Evolutionary conservation across 2,797 vertebrate genomes (phyloP).

Genomic region (Babyrousa celebensis): DNA sequence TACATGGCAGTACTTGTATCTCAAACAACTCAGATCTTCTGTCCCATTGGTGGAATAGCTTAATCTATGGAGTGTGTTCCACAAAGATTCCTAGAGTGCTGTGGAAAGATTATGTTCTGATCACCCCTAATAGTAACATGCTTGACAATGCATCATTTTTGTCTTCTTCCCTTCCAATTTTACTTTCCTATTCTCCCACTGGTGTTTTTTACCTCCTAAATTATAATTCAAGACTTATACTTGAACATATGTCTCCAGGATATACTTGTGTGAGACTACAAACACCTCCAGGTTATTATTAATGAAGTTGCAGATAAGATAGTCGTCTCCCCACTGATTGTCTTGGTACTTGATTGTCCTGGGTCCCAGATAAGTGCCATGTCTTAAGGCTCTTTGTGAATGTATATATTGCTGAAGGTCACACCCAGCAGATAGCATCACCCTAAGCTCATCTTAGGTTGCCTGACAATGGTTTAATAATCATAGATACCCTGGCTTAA

Average conservation of each 20-base stretch:
- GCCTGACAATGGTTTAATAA: neutral
- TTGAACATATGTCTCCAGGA: constrained; percentile 46
- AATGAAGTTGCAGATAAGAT: neutral
- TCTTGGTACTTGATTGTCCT: neutral
- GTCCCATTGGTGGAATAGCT: neutral
- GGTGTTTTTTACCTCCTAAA: constrained; percentile 20
- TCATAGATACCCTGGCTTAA: constrained; percentile 26
- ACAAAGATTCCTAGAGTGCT: neutral
- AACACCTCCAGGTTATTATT: constrained; percentile 19
- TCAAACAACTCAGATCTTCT: constrained; percentile 6
- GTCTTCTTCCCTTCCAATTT: neutral
- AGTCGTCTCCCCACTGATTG: neutral
- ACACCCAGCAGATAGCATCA: neutral
- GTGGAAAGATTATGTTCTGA: neutral
- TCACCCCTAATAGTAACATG: neutral
- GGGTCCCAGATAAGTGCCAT: neutral
- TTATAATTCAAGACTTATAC: constrained; percentile 11
- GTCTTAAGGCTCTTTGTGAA: constrained; percentile 17
- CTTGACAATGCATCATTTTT: neutral
- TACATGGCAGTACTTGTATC: neutral
- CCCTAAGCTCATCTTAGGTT: neutral
- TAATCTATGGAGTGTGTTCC: neutral
- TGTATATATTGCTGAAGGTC: constrained; percentile 39
- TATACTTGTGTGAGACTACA: constrained; percentile 10
- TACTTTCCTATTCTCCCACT: constrained; percentile 15